These are phyloP conservation scores for Odocoileus virginianus DNA, from an alignment of 2,113 vertebrate species.

Conservation along the genomic window DNA sequence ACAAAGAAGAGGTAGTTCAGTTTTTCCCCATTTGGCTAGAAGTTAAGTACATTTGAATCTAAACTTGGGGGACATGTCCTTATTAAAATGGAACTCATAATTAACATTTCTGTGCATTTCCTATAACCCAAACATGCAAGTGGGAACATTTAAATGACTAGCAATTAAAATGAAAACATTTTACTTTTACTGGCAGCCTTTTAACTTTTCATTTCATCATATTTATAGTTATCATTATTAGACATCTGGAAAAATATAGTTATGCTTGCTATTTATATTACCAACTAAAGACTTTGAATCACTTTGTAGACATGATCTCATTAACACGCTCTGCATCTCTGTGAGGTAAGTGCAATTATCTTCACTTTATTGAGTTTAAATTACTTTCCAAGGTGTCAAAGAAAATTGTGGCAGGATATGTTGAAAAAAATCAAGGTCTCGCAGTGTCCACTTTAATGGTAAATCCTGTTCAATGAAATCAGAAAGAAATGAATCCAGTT, in stretches of 20 bases:
- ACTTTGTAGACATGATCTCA: slow-evolving; percentile 75
- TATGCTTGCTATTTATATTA: slow-evolving; percentile 73
- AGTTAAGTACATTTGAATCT: slow-evolving; percentile 57
- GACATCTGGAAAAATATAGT: slow-evolving; percentile 77
- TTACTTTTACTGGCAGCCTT: slow-evolving; percentile 66
- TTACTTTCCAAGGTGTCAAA: slow-evolving; percentile 75
- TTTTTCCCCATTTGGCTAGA: slow-evolving; percentile 37
- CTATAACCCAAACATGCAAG: slow-evolving; percentile 60
- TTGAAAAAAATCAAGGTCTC: slow-evolving; percentile 25
- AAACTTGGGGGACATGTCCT: slow-evolving; percentile 64
- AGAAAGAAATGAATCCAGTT: slow-evolving; percentile 36
- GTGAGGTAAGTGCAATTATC: slow-evolving; percentile 75
- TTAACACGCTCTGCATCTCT: slow-evolving; percentile 61
- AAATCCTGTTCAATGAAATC: slow-evolving; percentile 54
- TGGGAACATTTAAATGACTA: slow-evolving; percentile 65
- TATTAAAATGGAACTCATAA: slow-evolving; percentile 62
- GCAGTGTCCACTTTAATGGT: slow-evolving; percentile 58
- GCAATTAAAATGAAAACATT: slow-evolving; percentile 75
- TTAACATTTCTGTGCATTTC: slow-evolving; percentile 66
- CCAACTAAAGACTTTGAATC: slow-evolving; percentile 70
- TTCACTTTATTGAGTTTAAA: slow-evolving; percentile 75
- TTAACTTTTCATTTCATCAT: slow-evolving; percentile 72
- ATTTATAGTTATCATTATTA: slow-evolving; percentile 75
- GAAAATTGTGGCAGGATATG: slow-evolving; percentile 58
- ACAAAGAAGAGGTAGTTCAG: not conserved